Evolutionary conservation across 2,888 invertebrate genomes (phyloP).

Genomic region (Spisula solida): DNA sequence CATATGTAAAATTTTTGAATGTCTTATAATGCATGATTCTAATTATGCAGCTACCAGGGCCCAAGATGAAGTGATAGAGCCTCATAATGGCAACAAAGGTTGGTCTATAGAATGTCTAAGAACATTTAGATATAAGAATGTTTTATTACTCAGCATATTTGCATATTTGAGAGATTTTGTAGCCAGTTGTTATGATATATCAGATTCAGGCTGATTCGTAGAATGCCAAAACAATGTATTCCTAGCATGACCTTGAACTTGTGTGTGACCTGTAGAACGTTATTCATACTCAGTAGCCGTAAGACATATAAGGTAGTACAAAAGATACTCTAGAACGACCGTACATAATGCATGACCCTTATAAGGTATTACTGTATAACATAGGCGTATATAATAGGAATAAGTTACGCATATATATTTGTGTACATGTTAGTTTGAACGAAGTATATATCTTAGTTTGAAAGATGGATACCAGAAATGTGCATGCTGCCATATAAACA

Average conservation of each 20-base stretch:
- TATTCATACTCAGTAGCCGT: background rate
- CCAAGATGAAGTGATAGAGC: constrained; percentile 60
- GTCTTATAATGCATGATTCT: constrained; percentile 66
- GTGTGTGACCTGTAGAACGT: background rate
- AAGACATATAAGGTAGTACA: background rate
- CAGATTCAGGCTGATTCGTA: background rate
- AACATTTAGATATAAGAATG: constrained; percentile 33
- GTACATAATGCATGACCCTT: background rate
- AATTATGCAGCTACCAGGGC: constrained; percentile 71
- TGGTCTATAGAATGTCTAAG: constrained; percentile 72
- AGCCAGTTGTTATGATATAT: constrained; percentile 32
- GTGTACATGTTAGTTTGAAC: background rate
- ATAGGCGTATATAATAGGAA: background rate
- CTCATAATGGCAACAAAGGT: constrained; percentile 74
- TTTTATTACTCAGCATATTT: constrained; percentile 28
- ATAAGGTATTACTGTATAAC: background rate
- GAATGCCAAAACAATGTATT: background rate
- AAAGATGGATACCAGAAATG: background rate
- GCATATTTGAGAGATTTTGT: constrained; percentile 49
- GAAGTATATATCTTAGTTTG: background rate
- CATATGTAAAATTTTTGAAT: constrained; percentile 17
- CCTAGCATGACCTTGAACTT: constrained; percentile 16
- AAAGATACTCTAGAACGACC: background rate
- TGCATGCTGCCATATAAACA: background rate
- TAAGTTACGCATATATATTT: background rate